Evolutionary conservation across 2,113 vertebrate species (phyloP).

Genomic region (Martes martes): DNA sequence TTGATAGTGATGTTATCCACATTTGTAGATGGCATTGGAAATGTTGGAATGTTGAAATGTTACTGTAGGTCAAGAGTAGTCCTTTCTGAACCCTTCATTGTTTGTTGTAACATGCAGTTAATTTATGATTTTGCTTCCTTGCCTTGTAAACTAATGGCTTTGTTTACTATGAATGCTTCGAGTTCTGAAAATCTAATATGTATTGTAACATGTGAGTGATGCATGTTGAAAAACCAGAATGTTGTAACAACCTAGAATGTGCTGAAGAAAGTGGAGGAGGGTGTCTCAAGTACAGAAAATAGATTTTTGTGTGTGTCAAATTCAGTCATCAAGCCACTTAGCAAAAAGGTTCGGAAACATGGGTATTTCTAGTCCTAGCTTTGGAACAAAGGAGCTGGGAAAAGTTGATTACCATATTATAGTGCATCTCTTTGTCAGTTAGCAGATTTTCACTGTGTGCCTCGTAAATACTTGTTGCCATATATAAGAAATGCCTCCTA

Average conservation of each 20-base stretch:
- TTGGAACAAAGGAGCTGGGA: not conserved
- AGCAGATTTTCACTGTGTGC: not conserved
- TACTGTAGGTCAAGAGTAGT: not conserved
- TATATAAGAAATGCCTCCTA: not conserved
- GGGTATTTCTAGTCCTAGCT: not conserved
- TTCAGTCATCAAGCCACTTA: not conserved
- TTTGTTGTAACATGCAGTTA: constrained; percentile 29
- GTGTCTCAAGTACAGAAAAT: not conserved
- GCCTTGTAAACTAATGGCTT: constrained; percentile 62
- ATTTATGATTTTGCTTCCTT: constrained; percentile 51
- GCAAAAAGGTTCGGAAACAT: not conserved
- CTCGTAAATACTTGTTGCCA: not conserved
- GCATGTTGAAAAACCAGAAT: constrained; percentile 39
- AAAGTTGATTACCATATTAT: not conserved
- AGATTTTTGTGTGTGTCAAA: not conserved
- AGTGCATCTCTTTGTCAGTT: not conserved
- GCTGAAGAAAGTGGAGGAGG: not conserved
- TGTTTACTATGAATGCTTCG: constrained; percentile 57
- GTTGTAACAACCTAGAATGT: not conserved
- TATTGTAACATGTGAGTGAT: constrained; percentile 39
- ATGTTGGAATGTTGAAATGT: not conserved
- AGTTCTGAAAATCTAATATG: constrained; percentile 48
- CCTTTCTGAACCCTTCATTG: constrained; percentile 26
- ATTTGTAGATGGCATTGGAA: not conserved
- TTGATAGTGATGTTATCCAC: not conserved